phyloP scores from a whole-genome alignment of 1,140 invertebrate genomes.

The Drosophila lowei region DNA sequence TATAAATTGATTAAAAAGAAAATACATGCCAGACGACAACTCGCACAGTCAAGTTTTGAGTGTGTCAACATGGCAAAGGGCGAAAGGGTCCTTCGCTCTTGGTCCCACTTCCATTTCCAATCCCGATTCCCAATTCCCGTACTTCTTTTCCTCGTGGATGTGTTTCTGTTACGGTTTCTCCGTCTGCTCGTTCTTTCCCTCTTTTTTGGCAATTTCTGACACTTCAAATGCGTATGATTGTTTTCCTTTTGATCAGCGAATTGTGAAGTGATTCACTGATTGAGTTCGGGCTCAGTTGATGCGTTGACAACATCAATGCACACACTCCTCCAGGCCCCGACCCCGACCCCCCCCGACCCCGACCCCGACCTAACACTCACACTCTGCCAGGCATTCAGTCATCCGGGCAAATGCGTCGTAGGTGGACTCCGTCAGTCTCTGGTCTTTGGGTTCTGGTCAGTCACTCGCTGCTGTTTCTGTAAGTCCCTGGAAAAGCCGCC shows the following conservation, averaged over 20 bases:
- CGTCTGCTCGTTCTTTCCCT: constrained; percentile 10
- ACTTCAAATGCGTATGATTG: constrained; percentile 82
- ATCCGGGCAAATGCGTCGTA: constrained; percentile 30
- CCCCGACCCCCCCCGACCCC: background rate
- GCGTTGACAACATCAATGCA: constrained; percentile 73
- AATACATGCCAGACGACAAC: constrained; percentile 62
- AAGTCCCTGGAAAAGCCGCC: background rate
- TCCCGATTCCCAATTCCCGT: constrained; percentile 6
- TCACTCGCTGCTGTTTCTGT: background rate
- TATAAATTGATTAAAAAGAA: constrained; percentile 82
- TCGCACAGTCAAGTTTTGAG: constrained; percentile 57
- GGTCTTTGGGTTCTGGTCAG: constrained; percentile 25
- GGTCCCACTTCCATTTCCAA: constrained; percentile 6
- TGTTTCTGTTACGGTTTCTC: constrained; percentile 7
- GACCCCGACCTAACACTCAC: constrained; percentile 11
- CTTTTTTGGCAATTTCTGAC: constrained; percentile 78
- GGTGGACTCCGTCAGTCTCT: constrained; percentile 24
- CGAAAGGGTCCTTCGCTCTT: constrained; percentile 58
- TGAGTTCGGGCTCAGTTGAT: constrained; percentile 78
- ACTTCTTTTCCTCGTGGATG: constrained; percentile 16
- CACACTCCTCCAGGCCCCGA: constrained; percentile 6
- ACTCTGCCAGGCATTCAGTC: constrained; percentile 12
- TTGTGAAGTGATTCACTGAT: constrained; percentile 81
- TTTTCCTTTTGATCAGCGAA: constrained; percentile 81
- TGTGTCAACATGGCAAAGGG: constrained; percentile 69